Evolutionary conservation across 2,888 invertebrate species (phyloP).

Genomic region (Bruchidius siliquastri): DNA sequence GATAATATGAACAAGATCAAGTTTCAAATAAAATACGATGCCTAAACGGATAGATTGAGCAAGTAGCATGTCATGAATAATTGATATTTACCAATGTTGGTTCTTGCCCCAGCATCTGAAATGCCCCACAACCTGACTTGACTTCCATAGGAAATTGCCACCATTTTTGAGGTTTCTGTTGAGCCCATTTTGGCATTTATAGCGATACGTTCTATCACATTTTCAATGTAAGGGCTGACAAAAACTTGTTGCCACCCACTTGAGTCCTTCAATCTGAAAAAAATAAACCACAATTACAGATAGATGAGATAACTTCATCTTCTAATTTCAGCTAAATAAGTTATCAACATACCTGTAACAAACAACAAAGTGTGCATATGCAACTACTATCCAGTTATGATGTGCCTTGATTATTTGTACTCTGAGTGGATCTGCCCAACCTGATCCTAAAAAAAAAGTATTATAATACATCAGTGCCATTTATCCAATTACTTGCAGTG

Average conservation of each 20-base stretch:
- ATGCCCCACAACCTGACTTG: constrained; percentile 77
- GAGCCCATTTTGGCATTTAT: constrained; percentile 68
- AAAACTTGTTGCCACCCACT: constrained; percentile 95
- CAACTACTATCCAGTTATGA: constrained; percentile 96
- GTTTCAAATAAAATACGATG: too few species aligned
- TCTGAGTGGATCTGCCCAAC: constrained; percentile 79
- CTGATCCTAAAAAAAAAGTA: constrained; percentile 52
- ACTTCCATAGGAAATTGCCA: constrained; percentile 74
- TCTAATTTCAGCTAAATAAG: too few species aligned
- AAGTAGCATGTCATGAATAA: constrained; percentile 17
- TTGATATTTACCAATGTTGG: constrained; percentile 59
- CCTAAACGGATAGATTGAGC: background rate
- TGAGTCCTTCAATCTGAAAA: constrained; percentile 79
- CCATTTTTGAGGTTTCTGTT: constrained; percentile 67
- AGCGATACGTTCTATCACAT: constrained; percentile 85
- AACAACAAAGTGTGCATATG: constrained; percentile 92
- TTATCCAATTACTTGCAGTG: too few species aligned
- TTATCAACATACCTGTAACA: constrained; percentile 70
- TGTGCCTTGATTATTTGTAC: constrained; percentile 94
- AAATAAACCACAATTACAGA: background rate
- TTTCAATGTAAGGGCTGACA: constrained; percentile 87
- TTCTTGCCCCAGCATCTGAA: constrained; percentile 68
- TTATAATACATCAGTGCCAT: too few species aligned
- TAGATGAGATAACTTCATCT: too few species aligned
- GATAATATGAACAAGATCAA: too few species aligned